These are phyloP conservation scores for Chymomyza amoena DNA, from an alignment of 2,888 invertebrate species.

Conservation along the genomic window DNA sequence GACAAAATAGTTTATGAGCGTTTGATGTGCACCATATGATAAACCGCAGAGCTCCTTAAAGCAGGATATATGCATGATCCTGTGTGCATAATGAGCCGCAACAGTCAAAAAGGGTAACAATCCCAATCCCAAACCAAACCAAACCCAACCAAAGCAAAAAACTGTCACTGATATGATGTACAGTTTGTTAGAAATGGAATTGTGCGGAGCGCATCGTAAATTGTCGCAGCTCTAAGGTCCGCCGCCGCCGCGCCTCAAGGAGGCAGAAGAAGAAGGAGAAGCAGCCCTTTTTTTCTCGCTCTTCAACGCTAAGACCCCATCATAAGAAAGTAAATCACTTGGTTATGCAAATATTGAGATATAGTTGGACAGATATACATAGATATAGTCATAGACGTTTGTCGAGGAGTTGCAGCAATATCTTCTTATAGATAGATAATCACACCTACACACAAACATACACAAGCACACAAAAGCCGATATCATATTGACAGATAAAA, in stretches of 20 bases:
- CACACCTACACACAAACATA: constrained; percentile 47
- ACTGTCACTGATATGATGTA: constrained; percentile 72
- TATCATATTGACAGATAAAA: neutral
- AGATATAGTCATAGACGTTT: neutral
- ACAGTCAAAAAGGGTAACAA: neutral
- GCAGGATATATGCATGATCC: constrained; percentile 29
- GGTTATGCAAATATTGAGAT: constrained; percentile 56
- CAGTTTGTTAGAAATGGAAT: constrained; percentile 77
- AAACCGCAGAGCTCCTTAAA: constrained; percentile 44
- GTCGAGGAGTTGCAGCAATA: neutral
- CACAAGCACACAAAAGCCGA: no score
- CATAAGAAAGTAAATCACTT: constrained; percentile 58
- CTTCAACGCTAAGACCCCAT: constrained; percentile 13
- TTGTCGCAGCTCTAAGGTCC: constrained; percentile 39
- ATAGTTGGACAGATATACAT: neutral
- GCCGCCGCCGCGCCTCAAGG: neutral
- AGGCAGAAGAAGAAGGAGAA: neutral
- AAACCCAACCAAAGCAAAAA: neutral
- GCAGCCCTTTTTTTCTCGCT: neutral
- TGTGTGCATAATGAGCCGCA: constrained; percentile 5
- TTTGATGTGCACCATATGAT: constrained; percentile 51
- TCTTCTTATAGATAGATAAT: constrained; percentile 34
- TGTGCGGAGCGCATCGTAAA: constrained; percentile 75
- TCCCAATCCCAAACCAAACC: neutral
- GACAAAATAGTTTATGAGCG: constrained; percentile 74